These are phyloP conservation scores for Phymatocera aterrima DNA, from an alignment of 2,888 invertebrate species.

Conservation along the genomic window DNA sequence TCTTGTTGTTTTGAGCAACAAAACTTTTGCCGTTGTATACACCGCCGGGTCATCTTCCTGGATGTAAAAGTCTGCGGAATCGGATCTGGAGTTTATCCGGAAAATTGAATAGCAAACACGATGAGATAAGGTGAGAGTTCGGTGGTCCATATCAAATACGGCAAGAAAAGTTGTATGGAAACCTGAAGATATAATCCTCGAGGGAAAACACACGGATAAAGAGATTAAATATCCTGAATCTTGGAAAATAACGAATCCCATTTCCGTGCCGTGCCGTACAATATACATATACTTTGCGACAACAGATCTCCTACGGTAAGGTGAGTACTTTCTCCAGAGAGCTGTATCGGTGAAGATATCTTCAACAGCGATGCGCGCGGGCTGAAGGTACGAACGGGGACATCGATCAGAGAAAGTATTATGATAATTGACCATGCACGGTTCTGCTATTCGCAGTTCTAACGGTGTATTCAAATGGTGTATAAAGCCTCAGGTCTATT, in stretches of 20 bases:
- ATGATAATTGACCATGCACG: conserved; percentile 41
- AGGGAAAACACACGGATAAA: too few relatives aligned
- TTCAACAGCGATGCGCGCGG: conserved; percentile 9
- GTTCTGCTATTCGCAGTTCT: conserved; percentile 30
- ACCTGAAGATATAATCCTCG: too few relatives aligned
- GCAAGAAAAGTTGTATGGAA: neutral
- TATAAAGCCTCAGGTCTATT: neutral
- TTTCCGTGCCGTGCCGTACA: too few relatives aligned
- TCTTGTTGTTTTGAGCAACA: too few relatives aligned
- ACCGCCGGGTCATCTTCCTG: too few relatives aligned
- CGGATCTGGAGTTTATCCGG: neutral
- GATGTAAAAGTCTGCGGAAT: too few relatives aligned
- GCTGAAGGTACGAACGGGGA: conserved; percentile 38
- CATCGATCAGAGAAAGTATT: conserved; percentile 64
- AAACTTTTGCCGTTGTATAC: too few relatives aligned
- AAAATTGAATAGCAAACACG: too few relatives aligned
- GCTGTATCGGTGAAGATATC: conserved; percentile 32
- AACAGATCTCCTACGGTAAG: neutral
- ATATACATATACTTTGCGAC: neutral
- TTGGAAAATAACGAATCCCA: neutral
- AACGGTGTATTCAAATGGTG: conserved; percentile 16
- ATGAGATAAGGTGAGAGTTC: too few relatives aligned
- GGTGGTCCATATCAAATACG: neutral
- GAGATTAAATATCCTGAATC: neutral
- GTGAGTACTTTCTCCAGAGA: conserved; percentile 37